phyloP scores from a whole-genome alignment of 2,113 vertebrate species.

The Martes martes region DNA sequence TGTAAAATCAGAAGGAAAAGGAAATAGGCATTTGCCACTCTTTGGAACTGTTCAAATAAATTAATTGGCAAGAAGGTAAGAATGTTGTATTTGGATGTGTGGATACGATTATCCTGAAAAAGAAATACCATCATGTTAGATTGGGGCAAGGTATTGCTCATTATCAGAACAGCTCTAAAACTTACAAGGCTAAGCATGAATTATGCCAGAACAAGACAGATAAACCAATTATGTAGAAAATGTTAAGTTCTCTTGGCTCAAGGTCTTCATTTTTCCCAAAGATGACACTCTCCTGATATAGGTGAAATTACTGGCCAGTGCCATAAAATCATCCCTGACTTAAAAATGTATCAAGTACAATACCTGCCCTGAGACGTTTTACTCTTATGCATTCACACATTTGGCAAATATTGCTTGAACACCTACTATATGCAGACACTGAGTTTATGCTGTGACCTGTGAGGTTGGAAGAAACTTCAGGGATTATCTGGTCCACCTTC shows the following conservation, averaged over 20 bases:
- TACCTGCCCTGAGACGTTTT: not conserved
- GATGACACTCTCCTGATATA: not conserved
- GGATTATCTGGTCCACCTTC: not conserved
- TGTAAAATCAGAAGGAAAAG: conserved; percentile 81
- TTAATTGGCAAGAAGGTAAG: conserved; percentile 87
- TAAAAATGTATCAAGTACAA: not conserved
- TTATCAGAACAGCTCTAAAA: not conserved
- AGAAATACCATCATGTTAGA: conserved; percentile 47
- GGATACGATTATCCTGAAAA: conserved; percentile 86
- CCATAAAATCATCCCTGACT: not conserved
- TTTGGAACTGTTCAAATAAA: conserved; percentile 88
- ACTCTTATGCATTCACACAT: not conserved
- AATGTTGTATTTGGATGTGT: conserved; percentile 85
- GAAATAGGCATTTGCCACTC: conserved; percentile 85
- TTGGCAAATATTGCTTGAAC: not conserved
- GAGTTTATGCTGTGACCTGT: not conserved
- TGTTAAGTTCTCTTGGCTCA: not conserved
- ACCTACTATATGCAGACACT: not conserved
- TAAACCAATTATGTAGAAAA: not conserved
- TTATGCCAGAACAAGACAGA: not conserved
- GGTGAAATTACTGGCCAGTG: not conserved
- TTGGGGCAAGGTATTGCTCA: not conserved
- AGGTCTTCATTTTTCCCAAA: not conserved
- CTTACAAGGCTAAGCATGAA: not conserved
- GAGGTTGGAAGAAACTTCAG: not conserved